These are phyloP conservation scores for Mobula birostris DNA, from an alignment of 2,113 vertebrate genomes.

Conservation along the genomic window DNA sequence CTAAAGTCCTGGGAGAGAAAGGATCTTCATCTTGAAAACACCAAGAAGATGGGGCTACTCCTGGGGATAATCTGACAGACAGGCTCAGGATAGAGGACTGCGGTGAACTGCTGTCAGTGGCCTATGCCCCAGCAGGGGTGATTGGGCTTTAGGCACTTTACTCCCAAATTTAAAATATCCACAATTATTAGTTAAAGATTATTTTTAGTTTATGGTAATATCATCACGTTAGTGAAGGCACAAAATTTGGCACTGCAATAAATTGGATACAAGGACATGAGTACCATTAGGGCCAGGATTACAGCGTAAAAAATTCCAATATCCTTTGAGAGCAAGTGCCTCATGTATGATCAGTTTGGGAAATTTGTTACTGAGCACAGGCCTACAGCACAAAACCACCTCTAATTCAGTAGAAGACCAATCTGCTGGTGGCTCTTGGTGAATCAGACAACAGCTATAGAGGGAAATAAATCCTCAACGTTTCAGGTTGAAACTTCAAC, in stretches of 20 bases:
- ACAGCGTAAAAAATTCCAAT: neutral
- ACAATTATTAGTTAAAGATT: neutral
- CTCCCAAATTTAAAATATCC: neutral
- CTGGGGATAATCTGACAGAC: no score
- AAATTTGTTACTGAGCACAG: neutral
- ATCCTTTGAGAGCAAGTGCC: neutral
- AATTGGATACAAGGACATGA: neutral
- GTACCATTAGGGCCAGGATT: neutral
- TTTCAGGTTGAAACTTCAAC: no score
- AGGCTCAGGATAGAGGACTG: no score
- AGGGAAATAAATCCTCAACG: no score
- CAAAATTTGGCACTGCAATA: neutral
- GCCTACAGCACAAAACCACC: neutral
- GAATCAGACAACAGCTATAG: no score
- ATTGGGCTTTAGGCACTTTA: no score
- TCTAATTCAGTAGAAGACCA: neutral
- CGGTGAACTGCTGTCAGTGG: no score
- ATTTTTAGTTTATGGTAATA: neutral
- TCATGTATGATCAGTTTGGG: neutral
- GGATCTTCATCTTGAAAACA: no score
- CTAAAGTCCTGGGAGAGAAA: no score
- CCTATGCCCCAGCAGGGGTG: no score
- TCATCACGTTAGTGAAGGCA: neutral
- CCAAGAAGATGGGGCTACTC: no score
- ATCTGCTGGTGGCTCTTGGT: no score